Evolutionary conservation across 2,113 vertebrate genomes (phyloP), one percentile per base, ranked within the genome.

Genomic region (Pituophis catenifer): DNA sequence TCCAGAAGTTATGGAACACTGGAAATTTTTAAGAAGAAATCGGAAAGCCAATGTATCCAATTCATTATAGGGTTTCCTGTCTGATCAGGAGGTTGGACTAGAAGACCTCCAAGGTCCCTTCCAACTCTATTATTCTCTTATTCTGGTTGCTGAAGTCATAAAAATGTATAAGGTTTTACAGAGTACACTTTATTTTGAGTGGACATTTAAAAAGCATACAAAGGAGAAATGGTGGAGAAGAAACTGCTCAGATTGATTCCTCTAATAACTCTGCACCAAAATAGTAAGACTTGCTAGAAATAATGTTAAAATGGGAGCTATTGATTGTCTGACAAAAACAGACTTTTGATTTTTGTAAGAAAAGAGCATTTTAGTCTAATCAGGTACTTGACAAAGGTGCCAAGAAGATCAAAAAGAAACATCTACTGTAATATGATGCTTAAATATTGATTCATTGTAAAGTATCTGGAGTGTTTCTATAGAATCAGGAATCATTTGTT

Each of bases 361-460:
- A 38, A 81, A 89, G 94, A 62, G 91, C 90, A 91, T 26, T 96
- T 93, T 93, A 95, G 94, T 95, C 92, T 89, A 48, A 55, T 91
- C 50, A 96, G 96, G 93, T 93, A 96, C 96, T 96, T 95, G 90
- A 96, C 91, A 96, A n/a, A 13, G 86, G 89, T 91, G 91, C 0
- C 0, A n/a, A 75, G 81, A 33, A 70, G 70, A 88, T 97, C 93
- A 96, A 96, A 95, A 95, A 89, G 94, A 93, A 93, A 54, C 70
- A 15, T 95, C 94, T 70, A 15, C 65, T n/a, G 65, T 96, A 91
- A 81, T 81, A 21, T 21, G 17, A 38, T 81, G 70, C 33, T 38
- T 38, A 81, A 81, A 81, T 3, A 38, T 81, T 38, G 70, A 81
- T 81, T 38, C 17, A 21, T 81, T 75, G 62, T 90, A 88, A 59